Evolutionary conservation across 2,888 invertebrate species (phyloP).

Genomic region (Acanthosepion pharaonis): DNA sequence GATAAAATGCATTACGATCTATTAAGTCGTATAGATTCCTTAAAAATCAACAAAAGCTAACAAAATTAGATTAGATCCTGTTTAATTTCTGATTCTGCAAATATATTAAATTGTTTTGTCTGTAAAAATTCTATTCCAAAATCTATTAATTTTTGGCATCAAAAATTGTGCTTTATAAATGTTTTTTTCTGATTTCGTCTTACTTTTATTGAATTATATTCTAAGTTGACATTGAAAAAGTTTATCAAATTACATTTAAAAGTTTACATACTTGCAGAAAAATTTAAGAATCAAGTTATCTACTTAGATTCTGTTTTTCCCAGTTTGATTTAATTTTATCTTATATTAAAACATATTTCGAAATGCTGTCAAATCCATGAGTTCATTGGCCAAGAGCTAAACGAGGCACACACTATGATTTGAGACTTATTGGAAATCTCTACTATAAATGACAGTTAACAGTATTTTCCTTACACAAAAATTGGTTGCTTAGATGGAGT

Average conservation of each 20-base stretch:
- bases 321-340: not conserved
- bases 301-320: not conserved
- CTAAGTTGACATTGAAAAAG: not conserved
- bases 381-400: not conserved
- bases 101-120: slow-evolving; percentile 1
- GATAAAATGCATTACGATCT: not conserved
- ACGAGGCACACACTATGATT: not conserved
- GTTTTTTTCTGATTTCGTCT: not conserved
- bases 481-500: too few species aligned
- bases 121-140: not conserved
- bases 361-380: not conserved
- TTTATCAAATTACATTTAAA: not conserved
- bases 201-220: not conserved
- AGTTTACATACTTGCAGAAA: not conserved
- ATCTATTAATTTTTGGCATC: slow-evolving; percentile 5
- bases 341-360: not conserved
- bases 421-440: too few species aligned
- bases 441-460: too few species aligned
- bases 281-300: not conserved
- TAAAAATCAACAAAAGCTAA: not conserved
- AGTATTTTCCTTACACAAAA: too few species aligned
- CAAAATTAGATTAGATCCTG: slow-evolving; percentile 8
- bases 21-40: slow-evolving; percentile 6
- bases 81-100: not conserved
- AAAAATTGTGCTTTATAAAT: not conserved